Evolutionary conservation across 1,140 invertebrate species (phyloP), one percentile per base, ranked within the genome.

Genomic region (Drosophila arawakana): DNA sequence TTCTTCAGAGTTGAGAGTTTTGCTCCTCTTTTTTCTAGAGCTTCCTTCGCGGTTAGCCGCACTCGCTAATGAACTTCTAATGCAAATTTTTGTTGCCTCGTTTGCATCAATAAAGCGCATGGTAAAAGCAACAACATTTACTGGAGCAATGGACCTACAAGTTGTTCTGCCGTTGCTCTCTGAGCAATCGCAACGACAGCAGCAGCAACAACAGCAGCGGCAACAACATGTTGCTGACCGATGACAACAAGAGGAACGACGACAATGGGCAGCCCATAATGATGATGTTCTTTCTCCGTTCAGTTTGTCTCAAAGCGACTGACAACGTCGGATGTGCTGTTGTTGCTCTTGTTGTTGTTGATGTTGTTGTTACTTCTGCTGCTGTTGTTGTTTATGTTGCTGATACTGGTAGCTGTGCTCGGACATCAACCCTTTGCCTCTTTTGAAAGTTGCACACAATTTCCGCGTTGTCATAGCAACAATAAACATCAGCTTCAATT

Each of bases 21-120:
- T 21, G 11, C 59, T 52, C 35, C 3, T 30, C 25, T 30, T 30
- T 30, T 62, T 61, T 73, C 49, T 61, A 47, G 39, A 43, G 66
- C 43, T 73, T 73, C 55, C 43, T 73, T 72, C 68, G 55, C 71
- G 81, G 59, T 80, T 55, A 63, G 58, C 82, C 76, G 76, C 74
- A 61, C 58, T 83, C 84, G 57, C 74, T 89, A 89, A 89, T 89
- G 80, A 89, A 89, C 84, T 89, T 75, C 84, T 84, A 89, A 89
- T 89, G 84, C 85, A 89, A 89, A 89, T 89, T 73, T 77, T 44
- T 60, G 50, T 47, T 59, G 35, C 44, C 44, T 59, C 37, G 65
- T 62, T 71, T 65, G 62, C 62, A 71, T 67, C 78, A 78, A 81
- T 72, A 80, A 41, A 43, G 47, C 61, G 66, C 73, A 62, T 47